phyloP scores from a whole-genome alignment of 2,113 vertebrate species.

The Dromiciops gliroides region DNA sequence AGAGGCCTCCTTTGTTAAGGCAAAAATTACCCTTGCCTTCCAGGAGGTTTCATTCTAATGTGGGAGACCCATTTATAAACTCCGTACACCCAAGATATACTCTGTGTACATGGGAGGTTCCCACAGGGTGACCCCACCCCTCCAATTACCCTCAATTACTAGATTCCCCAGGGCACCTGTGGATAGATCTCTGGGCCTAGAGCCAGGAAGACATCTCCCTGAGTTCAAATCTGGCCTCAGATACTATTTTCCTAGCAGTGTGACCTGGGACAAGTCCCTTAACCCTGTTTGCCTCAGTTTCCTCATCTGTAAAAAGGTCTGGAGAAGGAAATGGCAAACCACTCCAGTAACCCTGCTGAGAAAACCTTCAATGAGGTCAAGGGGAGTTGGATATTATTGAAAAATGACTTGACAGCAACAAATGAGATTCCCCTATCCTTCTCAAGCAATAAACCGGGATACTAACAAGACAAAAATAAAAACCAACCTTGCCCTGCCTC shows the following conservation, averaged over 20 bases:
- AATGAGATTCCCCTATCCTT: not conserved
- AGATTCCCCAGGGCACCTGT: too few species aligned
- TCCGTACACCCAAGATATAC: too few species aligned
- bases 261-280: not conserved
- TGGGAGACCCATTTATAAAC: too few species aligned
- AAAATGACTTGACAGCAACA: not conserved
- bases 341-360: not conserved
- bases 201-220: not conserved
- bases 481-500: not conserved
- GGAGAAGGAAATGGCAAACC: not conserved
- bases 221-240: not conserved
- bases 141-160: too few species aligned
- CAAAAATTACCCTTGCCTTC: too few species aligned
- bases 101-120: too few species aligned
- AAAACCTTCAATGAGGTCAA: not conserved
- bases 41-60: too few species aligned
- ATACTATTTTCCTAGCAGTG: not conserved
- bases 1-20: not conserved
- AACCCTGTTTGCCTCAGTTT: not conserved
- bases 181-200: not conserved
- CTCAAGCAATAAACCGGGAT: not conserved
- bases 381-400: not conserved
- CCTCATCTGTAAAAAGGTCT: conserved; percentile 4
- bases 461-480: not conserved
- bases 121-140: too few species aligned